A percentile compares a stretch with the other conserved stretches of the same genome.
phyloP scores from a whole-genome alignment of 92 coral and sea anemone genomes.

The Desmophyllum pertusum region DNA sequence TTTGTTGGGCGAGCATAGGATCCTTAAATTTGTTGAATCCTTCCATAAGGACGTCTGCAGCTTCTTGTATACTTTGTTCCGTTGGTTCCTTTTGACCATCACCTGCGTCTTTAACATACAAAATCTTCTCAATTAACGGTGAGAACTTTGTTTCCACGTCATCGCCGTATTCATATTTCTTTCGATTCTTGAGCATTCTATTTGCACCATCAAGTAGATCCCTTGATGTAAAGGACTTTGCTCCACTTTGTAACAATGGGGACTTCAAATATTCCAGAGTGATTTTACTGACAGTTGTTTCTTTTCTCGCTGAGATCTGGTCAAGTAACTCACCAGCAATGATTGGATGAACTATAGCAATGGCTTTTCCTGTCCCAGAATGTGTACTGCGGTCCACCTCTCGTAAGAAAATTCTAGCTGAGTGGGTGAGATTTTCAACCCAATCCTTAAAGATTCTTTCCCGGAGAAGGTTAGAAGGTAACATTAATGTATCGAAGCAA shows the following conservation, averaged over 20 bases:
- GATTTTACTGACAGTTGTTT: conserved; percentile 24
- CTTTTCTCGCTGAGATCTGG: neutral
- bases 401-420: conserved; percentile 43
- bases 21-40: conserved; percentile 45
- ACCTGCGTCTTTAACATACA: neutral
- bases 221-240: conserved; percentile 4
- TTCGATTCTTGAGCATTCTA: conserved; percentile 46
- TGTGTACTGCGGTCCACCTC: conserved; percentile 37
- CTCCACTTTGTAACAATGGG: conserved; percentile 11
- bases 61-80: conserved; percentile 25
- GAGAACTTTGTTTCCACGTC: conserved; percentile 45
- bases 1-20: conserved; percentile 50
- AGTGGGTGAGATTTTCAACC: conserved; percentile 45
- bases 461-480: neutral
- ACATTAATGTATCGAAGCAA: conserved; percentile 22
- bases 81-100: conserved; percentile 13
- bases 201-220: conserved; percentile 23
- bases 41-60: conserved; percentile 34
- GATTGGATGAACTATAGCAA: conserved; percentile 47
- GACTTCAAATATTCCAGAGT: conserved; percentile 28
- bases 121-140: conserved; percentile 52
- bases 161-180: conserved; percentile 51
- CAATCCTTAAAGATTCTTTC: conserved; percentile 41
- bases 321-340: conserved; percentile 38
- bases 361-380: conserved; percentile 46